Evolutionary conservation across 1,140 invertebrate genomes (phyloP).

Genomic region (Mizuhopecten yessoensis): DNA sequence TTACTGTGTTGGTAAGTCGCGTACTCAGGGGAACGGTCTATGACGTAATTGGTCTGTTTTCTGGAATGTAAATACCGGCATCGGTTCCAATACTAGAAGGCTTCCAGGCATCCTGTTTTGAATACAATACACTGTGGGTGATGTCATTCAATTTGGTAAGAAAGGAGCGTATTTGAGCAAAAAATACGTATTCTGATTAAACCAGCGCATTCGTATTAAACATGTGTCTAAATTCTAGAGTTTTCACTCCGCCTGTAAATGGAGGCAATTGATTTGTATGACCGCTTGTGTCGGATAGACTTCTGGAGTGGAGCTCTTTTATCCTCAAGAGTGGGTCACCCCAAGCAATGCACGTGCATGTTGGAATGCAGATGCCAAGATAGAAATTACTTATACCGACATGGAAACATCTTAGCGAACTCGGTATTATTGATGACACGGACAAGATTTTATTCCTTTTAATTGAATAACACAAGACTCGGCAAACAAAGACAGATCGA

Average conservation of each 20-base stretch:
- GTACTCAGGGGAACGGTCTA: neutral
- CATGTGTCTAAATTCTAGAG: constrained; percentile 32
- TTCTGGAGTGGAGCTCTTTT: neutral
- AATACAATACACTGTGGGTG: neutral
- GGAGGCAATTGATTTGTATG: neutral
- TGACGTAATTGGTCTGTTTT: constrained; percentile 38
- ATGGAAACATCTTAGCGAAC: neutral
- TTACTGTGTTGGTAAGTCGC: neutral
- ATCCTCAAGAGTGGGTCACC: neutral
- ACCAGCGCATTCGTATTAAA: neutral
- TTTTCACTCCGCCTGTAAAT: neutral
- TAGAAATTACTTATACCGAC: constrained; percentile 21
- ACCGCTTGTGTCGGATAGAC: neutral
- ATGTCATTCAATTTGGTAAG: constrained; percentile 16
- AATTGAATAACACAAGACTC: constrained; percentile 48
- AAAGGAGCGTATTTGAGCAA: constrained; percentile 12
- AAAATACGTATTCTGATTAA: constrained; percentile 20
- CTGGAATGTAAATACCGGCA: neutral
- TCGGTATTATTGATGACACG: neutral
- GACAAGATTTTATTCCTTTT: constrained; percentile 47
- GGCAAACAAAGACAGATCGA: constrained; percentile 51
- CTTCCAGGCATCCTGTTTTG: neutral
- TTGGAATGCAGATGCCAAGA: constrained; percentile 24
- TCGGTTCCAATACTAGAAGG: neutral
- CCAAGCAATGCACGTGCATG: constrained; percentile 21